Evolutionary conservation across 2,888 invertebrate genomes (phyloP).

Genomic region (Patella depressa): DNA sequence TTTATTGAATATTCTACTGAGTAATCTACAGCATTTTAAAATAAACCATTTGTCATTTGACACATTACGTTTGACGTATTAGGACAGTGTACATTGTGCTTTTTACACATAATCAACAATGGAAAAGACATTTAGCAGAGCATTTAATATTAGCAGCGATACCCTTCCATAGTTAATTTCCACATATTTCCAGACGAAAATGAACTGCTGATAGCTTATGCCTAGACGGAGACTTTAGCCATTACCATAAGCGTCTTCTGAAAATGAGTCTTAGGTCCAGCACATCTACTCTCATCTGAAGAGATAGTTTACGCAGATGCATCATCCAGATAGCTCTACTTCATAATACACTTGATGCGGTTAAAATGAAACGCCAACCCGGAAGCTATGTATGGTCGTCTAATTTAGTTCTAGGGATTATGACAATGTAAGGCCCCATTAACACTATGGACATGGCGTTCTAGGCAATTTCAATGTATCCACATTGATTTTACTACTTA

Average conservation of each 20-base stretch:
- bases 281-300: conserved; percentile 1
- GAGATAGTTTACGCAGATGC: conserved; percentile 15
- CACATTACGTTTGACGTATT: no score
- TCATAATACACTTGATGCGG: conserved; percentile 49
- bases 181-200: no score
- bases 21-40: no score
- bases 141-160: no score
- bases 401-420: conserved; percentile 35
- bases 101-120: no score
- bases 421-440: conserved; percentile 34
- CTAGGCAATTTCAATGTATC: conserved; percentile 61
- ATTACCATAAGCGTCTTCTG: conserved; percentile 5
- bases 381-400: conserved; percentile 57
- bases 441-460: conserved; percentile 46
- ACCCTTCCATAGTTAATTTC: no score
- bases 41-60: no score
- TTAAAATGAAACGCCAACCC: conserved; percentile 55
- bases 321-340: conserved; percentile 11
- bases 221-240: no score
- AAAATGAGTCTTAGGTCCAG: neutral
- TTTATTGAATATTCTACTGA: conserved; percentile 11
- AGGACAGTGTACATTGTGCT: no score
- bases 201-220: no score
- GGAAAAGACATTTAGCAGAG: no score
- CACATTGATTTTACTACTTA: conserved; percentile 71